Percentiles rank a stretch among this genome's conserved stretches.
These are phyloP conservation scores for Leucophenga montana DNA, from an alignment of 2,888 invertebrate genomes.

Conservation along the genomic window DNA sequence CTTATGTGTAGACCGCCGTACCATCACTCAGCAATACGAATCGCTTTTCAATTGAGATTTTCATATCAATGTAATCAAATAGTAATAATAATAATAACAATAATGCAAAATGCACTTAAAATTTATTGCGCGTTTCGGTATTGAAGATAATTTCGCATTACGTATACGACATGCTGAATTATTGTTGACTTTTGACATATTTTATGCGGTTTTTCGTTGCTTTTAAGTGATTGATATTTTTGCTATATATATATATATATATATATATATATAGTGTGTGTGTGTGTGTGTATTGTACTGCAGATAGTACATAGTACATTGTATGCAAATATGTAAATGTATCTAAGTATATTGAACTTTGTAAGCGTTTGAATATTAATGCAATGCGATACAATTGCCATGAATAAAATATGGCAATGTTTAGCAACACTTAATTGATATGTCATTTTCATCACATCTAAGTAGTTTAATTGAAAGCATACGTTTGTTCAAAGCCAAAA, in stretches of 20 bases:
- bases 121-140: conserved; percentile 6
- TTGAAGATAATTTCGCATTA: conserved; percentile 19
- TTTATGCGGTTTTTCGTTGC: conserved; percentile 14
- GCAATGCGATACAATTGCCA: too few species aligned
- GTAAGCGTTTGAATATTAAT: too few species aligned
- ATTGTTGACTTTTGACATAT: conserved; percentile 24
- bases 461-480: too few species aligned
- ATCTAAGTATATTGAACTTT: too few species aligned
- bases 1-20: too few species aligned
- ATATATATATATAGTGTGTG: too few species aligned
- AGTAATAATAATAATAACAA: not conserved
- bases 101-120: conserved; percentile 24
- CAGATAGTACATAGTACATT: not conserved
- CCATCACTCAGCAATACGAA: not conserved
- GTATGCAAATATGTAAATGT: too few species aligned
- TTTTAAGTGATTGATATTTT: conserved; percentile 16
- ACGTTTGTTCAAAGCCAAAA: too few species aligned
- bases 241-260: too few species aligned
- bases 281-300: not conserved
- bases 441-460: too few species aligned
- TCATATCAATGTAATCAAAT: conserved; percentile 20
- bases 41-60: conserved; percentile 20
- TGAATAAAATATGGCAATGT: too few species aligned
- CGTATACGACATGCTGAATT: conserved; percentile 12
- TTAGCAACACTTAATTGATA: too few species aligned